Percentiles rank a stretch among this genome's conserved stretches.
These are phyloP conservation scores for Drosophila jambulina DNA, from an alignment of 1,140 invertebrate species.

Conservation along the genomic window DNA sequence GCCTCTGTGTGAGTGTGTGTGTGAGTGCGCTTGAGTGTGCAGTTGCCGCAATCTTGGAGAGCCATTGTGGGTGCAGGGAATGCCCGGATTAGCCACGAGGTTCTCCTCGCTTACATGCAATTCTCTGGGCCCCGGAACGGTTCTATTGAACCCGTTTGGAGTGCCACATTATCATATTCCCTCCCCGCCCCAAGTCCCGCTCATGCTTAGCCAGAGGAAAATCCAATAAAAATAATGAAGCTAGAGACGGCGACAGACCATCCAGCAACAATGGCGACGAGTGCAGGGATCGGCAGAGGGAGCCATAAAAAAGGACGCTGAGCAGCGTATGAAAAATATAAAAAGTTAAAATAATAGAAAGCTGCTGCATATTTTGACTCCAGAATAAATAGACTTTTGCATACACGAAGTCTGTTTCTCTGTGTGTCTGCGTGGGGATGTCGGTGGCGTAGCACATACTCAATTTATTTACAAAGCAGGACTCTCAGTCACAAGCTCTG, in stretches of 20 bases:
- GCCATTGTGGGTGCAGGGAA: constrained; percentile 36
- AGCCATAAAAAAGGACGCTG: constrained; percentile 65
- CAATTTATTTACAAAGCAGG: constrained; percentile 78
- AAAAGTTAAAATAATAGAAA: constrained; percentile 80
- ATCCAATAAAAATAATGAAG: constrained; percentile 82
- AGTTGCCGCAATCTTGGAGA: constrained; percentile 29
- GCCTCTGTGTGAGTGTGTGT: constrained; percentile 14
- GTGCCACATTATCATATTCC: constrained; percentile 74
- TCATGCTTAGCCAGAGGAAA: constrained; percentile 20
- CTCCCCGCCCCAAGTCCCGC: constrained; percentile 1
- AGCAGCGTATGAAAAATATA: constrained; percentile 34
- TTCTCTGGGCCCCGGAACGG: constrained; percentile 52
- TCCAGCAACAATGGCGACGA: constrained; percentile 50
- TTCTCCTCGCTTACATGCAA: constrained; percentile 16
- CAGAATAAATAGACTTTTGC: constrained; percentile 73
- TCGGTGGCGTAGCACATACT: constrained; percentile 52
- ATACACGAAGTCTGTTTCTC: constrained; percentile 31
- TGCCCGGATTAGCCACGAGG: constrained; percentile 46
- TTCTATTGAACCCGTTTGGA: constrained; percentile 74
- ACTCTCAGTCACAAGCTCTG: constrained; percentile 47
- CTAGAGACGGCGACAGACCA: constrained; percentile 38
- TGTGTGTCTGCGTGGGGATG: constrained; percentile 19
- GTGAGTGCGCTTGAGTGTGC: constrained; percentile 10
- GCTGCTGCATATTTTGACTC: constrained; percentile 74
- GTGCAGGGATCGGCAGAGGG: constrained; percentile 16